A percentile compares a stretch with the other conserved stretches of the same genome.
These are phyloP conservation scores for Leucosticte australis DNA, from an alignment of 2,113 vertebrate genomes.

Conservation along the genomic window DNA sequence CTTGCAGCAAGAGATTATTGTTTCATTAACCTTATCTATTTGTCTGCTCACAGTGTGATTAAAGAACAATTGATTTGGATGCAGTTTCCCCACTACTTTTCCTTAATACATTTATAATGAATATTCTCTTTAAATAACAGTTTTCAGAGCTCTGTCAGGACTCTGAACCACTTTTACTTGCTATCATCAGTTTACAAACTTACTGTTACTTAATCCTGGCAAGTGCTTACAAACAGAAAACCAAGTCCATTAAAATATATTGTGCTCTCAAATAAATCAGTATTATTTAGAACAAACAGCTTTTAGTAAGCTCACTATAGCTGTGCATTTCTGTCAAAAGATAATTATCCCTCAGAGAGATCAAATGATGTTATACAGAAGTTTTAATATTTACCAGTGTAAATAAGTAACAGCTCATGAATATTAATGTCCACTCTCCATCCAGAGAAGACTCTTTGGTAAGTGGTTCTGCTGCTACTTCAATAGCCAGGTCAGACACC, in stretches of 20 bases:
- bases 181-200: background rate
- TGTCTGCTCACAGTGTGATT: background rate
- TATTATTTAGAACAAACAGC: background rate
- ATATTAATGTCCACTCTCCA: slow-evolving; percentile 17
- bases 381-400: slow-evolving; percentile 1
- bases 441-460: background rate
- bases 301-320: background rate
- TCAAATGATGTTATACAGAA: background rate
- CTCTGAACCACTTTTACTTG: background rate
- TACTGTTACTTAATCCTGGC: background rate
- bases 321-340: background rate
- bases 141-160: background rate
- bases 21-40: background rate
- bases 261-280: background rate
- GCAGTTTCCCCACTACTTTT: background rate
- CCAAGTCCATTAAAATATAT: background rate
- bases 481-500: slow-evolving; percentile 47
- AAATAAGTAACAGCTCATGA: slow-evolving; percentile 60
- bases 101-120: background rate
- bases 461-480: slow-evolving; percentile 51
- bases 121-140: background rate
- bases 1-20: background rate
- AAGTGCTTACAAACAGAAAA: background rate
- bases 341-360: background rate
- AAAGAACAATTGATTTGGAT: background rate